Base-by-base conservation (phyloP, 2,113 vertebrate genomes). In the Eclectus roratus region DNA sequence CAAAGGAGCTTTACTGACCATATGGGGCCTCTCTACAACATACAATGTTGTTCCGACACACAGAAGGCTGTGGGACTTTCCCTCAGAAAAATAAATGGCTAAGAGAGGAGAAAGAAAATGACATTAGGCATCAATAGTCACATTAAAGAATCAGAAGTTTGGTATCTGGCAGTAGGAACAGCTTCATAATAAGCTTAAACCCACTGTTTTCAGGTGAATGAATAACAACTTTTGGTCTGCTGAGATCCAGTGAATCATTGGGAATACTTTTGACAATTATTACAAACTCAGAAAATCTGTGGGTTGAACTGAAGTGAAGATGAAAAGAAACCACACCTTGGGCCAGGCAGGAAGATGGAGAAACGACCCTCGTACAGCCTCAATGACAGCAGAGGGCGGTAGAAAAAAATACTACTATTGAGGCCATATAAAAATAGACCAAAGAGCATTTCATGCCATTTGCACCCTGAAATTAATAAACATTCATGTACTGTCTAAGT, bases 401-500 rank as follows among this genome's bases (percentile, higher is more conserved):
- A 73, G 83, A 77, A 82, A 95, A 91, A 96, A 92, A 79, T 60
- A 83, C 27, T 66, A 70, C 49, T 91, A 79, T 29, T 71, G 74
- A 95, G 94, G 89, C 94, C 91, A 87, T 55, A 56, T 68, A 95
- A 95, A 96, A 96, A 97, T 89, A 97, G 90, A 87, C 70, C 39
- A 69, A 95, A 96, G 81, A 96, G 80, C 70, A 65, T 39, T 82
- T 95, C 50, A 31, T 60, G 49, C 53, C 56, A 33, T 72, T 92
- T 91, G 49, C 55, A 90, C 61, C 44, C 85, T 78, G 82, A 89
- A 94, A 84, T 56, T 79, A 84, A 47, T 55, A 79, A 91, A 80
- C 63, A 58, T 70, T 49, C 52, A n/a, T 31, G 39, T 33, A 63
- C 52, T 87, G 58, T 35, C 70, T 85, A 37, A 86, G 79, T 89